Evolutionary conservation across 2,888 invertebrate species (phyloP).

Genomic region (Limnephilus marmoratus): DNA sequence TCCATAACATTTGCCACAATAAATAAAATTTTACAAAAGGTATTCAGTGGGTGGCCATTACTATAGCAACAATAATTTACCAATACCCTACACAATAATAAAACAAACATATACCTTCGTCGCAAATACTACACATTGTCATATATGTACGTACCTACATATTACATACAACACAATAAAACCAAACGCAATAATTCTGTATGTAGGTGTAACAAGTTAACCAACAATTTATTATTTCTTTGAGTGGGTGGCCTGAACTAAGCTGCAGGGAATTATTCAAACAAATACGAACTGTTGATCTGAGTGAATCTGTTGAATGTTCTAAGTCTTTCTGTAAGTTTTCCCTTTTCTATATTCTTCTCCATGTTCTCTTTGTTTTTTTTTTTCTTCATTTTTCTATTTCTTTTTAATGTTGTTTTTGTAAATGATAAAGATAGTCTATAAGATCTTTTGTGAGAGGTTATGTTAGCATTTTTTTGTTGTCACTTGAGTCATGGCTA

Average conservation of each 20-base stretch:
- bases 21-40: not conserved
- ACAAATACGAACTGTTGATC: not conserved
- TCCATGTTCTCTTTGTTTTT: not conserved
- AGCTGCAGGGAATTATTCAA: not conserved
- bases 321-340: not conserved
- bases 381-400: not conserved
- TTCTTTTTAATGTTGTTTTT: not conserved
- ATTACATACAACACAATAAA: not conserved
- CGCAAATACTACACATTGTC: not conserved
- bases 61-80: not conserved
- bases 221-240: not conserved
- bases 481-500: not conserved
- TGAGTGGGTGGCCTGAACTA: constrained; percentile 1
- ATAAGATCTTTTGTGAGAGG: not conserved
- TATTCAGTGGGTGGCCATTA: not conserved
- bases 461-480: not conserved
- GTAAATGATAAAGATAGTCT: not conserved
- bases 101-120: not conserved
- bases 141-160: not conserved
- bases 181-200: not conserved
- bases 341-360: not conserved
- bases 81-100: not conserved
- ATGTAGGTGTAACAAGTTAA: constrained; percentile 20
- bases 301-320: not conserved
- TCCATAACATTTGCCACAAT: not conserved